Percentiles rank a stretch among this genome's conserved stretches.
These are phyloP conservation scores for Calliphora vicina DNA, from an alignment of 1,140 invertebrate species.

Conservation along the genomic window DNA sequence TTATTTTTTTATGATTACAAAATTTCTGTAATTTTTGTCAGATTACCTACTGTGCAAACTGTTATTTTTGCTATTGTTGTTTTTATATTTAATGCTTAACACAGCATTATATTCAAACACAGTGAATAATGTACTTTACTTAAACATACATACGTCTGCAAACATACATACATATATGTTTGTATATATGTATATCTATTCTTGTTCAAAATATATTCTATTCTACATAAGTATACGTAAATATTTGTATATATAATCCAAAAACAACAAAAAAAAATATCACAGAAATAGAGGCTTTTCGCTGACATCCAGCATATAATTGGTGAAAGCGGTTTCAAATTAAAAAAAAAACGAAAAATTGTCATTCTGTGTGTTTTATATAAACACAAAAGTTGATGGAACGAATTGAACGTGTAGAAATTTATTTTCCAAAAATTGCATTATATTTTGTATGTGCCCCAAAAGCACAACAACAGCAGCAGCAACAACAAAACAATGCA, in stretches of 20 bases:
- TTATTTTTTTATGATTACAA: neutral
- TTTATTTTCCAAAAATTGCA: neutral
- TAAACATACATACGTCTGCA: conserved; percentile 2
- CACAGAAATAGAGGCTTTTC: neutral
- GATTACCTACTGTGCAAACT: neutral
- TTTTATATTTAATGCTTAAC: conserved; percentile 6
- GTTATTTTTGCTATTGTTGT: neutral
- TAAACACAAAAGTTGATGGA: neutral
- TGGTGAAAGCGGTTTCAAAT: conserved; percentile 6
- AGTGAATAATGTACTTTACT: neutral
- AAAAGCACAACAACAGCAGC: neutral
- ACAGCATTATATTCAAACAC: conserved; percentile 3
- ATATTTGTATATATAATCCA: neutral
- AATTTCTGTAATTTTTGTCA: neutral
- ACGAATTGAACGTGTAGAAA: neutral
- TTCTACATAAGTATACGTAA: too few species aligned
- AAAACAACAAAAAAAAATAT: neutral
- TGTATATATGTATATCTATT: neutral
- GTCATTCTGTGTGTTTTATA: neutral
- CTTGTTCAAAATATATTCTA: too few species aligned
- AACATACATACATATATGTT: neutral
- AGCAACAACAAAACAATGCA: too few species aligned
- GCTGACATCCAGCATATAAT: neutral
- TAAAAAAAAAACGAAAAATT: neutral
- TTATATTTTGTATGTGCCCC: neutral